Evolutionary conservation across 2,797 vertebrate genomes (phyloP).

Genomic region (Spatula versicolor): DNA sequence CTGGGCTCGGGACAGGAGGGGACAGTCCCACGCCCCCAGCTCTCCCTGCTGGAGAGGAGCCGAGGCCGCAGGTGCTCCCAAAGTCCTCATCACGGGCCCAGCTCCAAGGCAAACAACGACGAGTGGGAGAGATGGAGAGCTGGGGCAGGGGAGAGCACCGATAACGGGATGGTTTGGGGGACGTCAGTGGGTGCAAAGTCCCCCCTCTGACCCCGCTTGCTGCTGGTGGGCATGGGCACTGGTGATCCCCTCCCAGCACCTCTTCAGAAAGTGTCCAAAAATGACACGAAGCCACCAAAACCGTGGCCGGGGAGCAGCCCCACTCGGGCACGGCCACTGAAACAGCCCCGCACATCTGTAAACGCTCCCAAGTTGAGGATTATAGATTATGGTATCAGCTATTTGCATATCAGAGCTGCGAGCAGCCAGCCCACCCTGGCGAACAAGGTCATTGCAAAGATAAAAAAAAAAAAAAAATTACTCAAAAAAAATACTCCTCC

Average conservation of each 20-base stretch:
- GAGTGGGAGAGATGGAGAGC: not conserved
- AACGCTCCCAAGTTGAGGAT: conserved; percentile 71
- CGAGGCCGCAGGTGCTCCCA: not conserved
- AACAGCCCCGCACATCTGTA: not conserved
- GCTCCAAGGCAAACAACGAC: not conserved
- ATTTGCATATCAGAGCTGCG: conserved; percentile 85
- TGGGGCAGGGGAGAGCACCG: not conserved
- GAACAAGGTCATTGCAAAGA: conserved; percentile 88
- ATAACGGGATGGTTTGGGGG: not conserved
- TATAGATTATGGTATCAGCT: conserved; percentile 81
- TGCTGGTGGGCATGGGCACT: not conserved
- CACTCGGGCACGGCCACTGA: not conserved
- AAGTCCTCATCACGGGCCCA: rapidly evolving
- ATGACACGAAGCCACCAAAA: not conserved
- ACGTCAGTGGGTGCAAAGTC: not conserved
- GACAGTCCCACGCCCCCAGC: not conserved
- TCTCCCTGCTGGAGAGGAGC: not conserved
- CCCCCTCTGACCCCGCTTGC: not conserved
- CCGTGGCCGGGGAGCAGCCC: not conserved
- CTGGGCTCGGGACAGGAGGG: not conserved
- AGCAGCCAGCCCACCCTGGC: conserved; percentile 83
- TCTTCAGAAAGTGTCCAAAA: not conserved
- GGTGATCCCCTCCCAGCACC: not conserved
- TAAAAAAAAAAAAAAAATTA: conserved; percentile 41
- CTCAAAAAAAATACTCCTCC: not conserved